Evolutionary conservation across 2,113 vertebrate genomes (phyloP).

Genomic region (Pterocles gutturalis): DNA sequence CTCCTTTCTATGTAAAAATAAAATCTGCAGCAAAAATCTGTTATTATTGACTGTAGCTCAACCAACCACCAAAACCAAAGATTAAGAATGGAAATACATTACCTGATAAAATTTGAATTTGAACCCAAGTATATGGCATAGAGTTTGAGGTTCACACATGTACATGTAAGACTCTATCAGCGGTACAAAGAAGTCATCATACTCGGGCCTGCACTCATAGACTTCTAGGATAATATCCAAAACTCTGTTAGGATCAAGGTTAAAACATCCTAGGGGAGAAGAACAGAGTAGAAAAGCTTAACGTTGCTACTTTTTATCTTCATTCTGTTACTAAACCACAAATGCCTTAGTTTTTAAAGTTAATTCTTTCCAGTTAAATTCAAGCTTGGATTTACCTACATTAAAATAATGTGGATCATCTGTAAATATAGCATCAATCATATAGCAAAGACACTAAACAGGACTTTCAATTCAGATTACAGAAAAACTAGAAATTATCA

Average conservation of each 20-base stretch:
- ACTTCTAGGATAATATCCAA: constrained; percentile 98
- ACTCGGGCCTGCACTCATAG: constrained; percentile 94
- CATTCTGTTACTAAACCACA: not conserved
- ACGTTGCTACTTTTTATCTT: not conserved
- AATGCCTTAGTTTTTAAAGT: not conserved
- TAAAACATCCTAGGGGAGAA: constrained; percentile 91
- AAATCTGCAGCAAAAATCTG: not conserved
- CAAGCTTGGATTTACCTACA: not conserved
- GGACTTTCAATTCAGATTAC: not conserved
- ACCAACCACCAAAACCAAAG: not conserved
- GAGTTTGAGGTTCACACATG: constrained; percentile 96
- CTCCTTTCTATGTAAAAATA: not conserved
- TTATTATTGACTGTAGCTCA: not conserved
- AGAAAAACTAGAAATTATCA: not conserved
- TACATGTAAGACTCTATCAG: constrained; percentile 98
- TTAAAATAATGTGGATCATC: not conserved
- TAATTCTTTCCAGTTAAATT: not conserved
- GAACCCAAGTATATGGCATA: constrained; percentile 98
- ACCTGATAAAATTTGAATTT: constrained; percentile 99
- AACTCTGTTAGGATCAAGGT: constrained; percentile 98
- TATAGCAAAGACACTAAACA: not conserved
- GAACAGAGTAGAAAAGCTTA: not conserved
- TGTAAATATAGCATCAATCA: accelerated
- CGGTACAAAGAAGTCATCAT: constrained; percentile 95
- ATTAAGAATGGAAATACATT: not conserved